Conservation (phyloP, 2,888 invertebrate species). For the Lomographa bimaculata region DNA sequence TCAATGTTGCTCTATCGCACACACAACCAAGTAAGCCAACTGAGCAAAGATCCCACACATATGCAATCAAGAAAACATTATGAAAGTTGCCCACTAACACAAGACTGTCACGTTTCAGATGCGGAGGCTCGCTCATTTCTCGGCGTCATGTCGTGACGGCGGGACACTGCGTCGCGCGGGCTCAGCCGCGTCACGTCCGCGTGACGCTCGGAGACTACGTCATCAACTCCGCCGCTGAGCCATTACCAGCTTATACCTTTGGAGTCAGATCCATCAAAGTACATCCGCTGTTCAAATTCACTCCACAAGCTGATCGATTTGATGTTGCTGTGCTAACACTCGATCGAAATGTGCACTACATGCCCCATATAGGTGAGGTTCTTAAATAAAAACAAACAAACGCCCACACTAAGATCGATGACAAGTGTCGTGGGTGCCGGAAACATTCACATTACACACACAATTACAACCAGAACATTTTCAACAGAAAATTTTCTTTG, state of each 20-base stretch:
- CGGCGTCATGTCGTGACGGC: slow-evolving; percentile 96
- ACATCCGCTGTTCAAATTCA: slow-evolving; percentile 93
- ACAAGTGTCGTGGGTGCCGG: not conserved
- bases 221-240: slow-evolving; percentile 96
- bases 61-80: too few relatives aligned
- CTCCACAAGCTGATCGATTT: slow-evolving; percentile 95
- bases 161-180: slow-evolving; percentile 96
- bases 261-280: slow-evolving; percentile 92
- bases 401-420: slow-evolving; percentile 6
- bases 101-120: slow-evolving; percentile 79
- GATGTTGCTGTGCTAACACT: slow-evolving; percentile 95
- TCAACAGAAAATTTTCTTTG: too few relatives aligned
- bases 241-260: slow-evolving; percentile 95
- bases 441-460: too few relatives aligned
- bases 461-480: too few relatives aligned
- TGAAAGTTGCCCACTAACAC: too few relatives aligned
- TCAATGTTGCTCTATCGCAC: too few relatives aligned
- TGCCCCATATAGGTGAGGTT: slow-evolving; percentile 90
- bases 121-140: slow-evolving; percentile 96
- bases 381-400: slow-evolving; percentile 5
- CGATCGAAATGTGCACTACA: slow-evolving; percentile 94
- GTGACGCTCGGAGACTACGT: slow-evolving; percentile 97
- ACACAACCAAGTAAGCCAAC: too few relatives aligned
- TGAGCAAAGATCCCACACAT: too few relatives aligned
- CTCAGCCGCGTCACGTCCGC: slow-evolving; percentile 94